Percentiles rank a stretch among this genome's conserved stretches.
These are phyloP conservation scores for Nudaria mundana DNA, from an alignment of 2,888 invertebrate genomes.

Conservation along the genomic window DNA sequence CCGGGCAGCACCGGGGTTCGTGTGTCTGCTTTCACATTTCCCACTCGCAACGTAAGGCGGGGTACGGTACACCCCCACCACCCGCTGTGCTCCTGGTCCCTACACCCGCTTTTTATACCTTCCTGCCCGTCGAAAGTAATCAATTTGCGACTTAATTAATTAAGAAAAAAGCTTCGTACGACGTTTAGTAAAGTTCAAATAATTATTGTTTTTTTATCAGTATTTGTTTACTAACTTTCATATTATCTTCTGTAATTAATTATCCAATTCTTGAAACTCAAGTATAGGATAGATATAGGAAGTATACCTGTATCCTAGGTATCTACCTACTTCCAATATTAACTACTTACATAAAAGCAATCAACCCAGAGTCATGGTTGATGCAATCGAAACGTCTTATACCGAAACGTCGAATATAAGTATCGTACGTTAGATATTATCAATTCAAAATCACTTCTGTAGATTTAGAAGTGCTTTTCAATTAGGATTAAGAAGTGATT, in stretches of 20 bases:
- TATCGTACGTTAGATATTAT: too few relatives aligned
- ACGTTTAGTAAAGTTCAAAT: conserved; percentile 39
- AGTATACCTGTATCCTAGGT: too few relatives aligned
- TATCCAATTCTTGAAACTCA: background rate
- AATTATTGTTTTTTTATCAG: conserved; percentile 28
- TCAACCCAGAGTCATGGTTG: too few relatives aligned
- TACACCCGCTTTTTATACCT: conserved; percentile 76
- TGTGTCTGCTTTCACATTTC: conserved; percentile 82
- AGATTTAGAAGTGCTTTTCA: too few relatives aligned
- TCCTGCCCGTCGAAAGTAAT: conserved; percentile 77
- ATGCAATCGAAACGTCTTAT: too few relatives aligned
- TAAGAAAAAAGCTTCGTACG: conserved; percentile 66
- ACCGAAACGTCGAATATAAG: too few relatives aligned
- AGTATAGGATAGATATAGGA: too few relatives aligned
- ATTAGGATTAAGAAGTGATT: too few relatives aligned
- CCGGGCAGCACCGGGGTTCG: conserved; percentile 75
- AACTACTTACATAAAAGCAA: too few relatives aligned
- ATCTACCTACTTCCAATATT: too few relatives aligned
- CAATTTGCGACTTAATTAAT: conserved; percentile 81
- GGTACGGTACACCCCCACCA: conserved; percentile 57
- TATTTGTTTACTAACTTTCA: conserved; percentile 26
- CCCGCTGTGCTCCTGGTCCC: conserved; percentile 68
- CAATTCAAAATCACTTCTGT: too few relatives aligned
- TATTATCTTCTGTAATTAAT: conserved; percentile 1
- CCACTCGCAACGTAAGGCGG: conserved; percentile 75